phyloP scores from a whole-genome alignment of 2,888 invertebrate genomes.

The Epirrita christyi region DNA sequence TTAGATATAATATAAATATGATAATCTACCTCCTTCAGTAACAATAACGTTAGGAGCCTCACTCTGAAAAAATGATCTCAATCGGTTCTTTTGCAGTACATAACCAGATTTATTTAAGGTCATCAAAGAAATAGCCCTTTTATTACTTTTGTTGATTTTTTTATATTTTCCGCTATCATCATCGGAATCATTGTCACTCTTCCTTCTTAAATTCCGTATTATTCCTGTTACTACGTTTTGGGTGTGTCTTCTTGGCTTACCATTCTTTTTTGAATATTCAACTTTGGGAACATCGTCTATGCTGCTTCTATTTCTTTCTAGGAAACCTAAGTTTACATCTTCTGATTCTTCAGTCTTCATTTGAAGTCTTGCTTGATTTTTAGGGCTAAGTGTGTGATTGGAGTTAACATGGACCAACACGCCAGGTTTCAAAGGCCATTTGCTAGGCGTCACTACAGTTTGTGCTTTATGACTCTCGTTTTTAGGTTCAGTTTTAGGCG shows the following conservation, averaged over 20 bases:
- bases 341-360: conserved; percentile 50
- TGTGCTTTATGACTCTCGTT: conserved; percentile 58
- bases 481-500: conserved; percentile 57
- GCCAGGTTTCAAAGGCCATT: conserved; percentile 95
- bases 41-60: conserved; percentile 78
- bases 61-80: conserved; percentile 76
- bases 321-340: conserved; percentile 67
- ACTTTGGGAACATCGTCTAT: conserved; percentile 50
- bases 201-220: conserved; percentile 68
- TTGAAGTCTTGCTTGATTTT: conserved; percentile 75
- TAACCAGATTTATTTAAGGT: conserved; percentile 70
- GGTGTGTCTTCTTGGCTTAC: conserved; percentile 61
- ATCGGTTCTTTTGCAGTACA: conserved; percentile 65
- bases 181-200: conserved; percentile 69
- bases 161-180: conserved; percentile 78
- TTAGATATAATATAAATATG: conserved; percentile 12
- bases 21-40: conserved; percentile 79
- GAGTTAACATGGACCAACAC: conserved; percentile 95
- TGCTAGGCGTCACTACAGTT: conserved; percentile 82
- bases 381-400: conserved; percentile 88
- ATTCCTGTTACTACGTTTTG: conserved; percentile 69
- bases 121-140: conserved; percentile 72
- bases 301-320: conserved; percentile 67
- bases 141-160: conserved; percentile 78
- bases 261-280: conserved; percentile 73